Evolutionary conservation across 35 echinoderm and acorn worm species (phyloP), one percentile per base, ranked within the genome.

Genomic region (Strongylocentrotus purpuratus): DNA sequence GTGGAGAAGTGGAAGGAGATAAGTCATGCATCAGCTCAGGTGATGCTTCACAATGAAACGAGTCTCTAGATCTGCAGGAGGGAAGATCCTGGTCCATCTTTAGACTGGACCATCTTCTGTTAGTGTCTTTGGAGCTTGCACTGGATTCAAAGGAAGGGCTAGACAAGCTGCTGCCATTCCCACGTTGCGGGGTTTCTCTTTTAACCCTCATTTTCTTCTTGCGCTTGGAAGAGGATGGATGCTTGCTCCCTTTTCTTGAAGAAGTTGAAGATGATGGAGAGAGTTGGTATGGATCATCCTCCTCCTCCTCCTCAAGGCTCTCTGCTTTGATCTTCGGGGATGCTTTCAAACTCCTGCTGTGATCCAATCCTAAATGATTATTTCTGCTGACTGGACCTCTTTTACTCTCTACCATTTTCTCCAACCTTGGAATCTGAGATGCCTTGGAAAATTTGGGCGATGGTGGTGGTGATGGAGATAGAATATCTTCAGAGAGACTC

Each of bases 401-500:
- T 9, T 8, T n/a, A 78, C 15, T 15, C 50, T 78, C 20, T 78
- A 28, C 28, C 22, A 78, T 78, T 28, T 78, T 78, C 65, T 78
- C 65, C 22, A 78, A 78, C 28, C 65, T 78, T 13, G 87, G 45
- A 17, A 89, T 13, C 87, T 89, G 87, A 89, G 87, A 45, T 9
- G 87, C 31, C 45, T 32, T 89, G 87, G 32, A 33, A 31, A 86
- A 93, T 14, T 2, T 96, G 31, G 95, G 95, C 4, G 95, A 96
- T 70, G 95, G 95, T 33, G 89, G 52, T 46, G 95, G 95, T 14
- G 95, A 96, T 86, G 88, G 89, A 35, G 95, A 96, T 0, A 86
- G 33, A 45, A 85, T 94, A 32, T 94, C 94, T 28, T 71, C 59
- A 41, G 87, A 89, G 13, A 46, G 32, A 33, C 45, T 89, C 33